Conservation (phyloP, 64 coral and sea anemone genomes). For the Stichodactyla mertensii region DNA sequence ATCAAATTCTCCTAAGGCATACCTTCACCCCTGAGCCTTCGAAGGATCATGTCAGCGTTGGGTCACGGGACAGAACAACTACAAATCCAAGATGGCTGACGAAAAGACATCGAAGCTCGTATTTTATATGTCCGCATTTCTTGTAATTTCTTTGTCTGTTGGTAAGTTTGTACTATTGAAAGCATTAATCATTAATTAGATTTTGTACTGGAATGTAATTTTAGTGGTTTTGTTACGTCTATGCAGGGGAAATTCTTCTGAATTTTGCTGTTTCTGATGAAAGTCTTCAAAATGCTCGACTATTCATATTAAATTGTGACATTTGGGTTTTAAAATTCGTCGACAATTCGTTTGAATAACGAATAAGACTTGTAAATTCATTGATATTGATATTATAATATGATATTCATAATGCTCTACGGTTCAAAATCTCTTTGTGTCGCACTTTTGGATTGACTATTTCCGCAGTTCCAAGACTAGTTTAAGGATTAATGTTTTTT, state of each 20-base stretch:
- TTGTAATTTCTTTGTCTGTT: not conserved
- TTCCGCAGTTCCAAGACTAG: too few relatives aligned
- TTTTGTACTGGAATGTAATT: not conserved
- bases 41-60: slow-evolving; percentile 11
- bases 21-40: slow-evolving; percentile 20
- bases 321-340: not conserved
- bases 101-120: not conserved
- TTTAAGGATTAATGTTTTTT: too few relatives aligned
- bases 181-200: not conserved
- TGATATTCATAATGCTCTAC: too few relatives aligned
- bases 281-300: not conserved
- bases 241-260: not conserved
- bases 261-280: not conserved
- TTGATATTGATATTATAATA: not conserved
- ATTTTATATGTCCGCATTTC: not conserved
- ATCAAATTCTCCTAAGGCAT: not conserved
- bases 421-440: too few relatives aligned
- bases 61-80: slow-evolving; percentile 20
- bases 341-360: not conserved
- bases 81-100: slow-evolving; percentile 15
- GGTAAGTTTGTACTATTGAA: not conserved
- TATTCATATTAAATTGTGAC: not conserved
- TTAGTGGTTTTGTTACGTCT: not conserved
- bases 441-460: too few relatives aligned
- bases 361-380: not conserved